Evolutionary conservation across 2,888 invertebrate genomes (phyloP).

Genomic region (Caenorhabditis virilis): DNA sequence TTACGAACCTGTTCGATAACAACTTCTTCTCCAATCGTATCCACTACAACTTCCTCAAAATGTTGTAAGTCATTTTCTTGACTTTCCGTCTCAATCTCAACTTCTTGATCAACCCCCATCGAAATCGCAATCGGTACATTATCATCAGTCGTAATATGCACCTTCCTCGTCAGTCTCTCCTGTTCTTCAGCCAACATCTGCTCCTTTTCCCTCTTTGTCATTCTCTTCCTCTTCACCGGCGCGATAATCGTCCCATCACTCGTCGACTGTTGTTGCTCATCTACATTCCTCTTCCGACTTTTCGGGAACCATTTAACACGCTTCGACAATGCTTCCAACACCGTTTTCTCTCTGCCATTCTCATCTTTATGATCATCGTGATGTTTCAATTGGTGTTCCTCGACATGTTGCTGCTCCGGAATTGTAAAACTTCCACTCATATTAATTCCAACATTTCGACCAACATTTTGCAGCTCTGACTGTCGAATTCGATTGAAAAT

Average conservation of each 20-base stretch:
- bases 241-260: not conserved
- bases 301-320: not conserved
- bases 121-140: constrained; percentile 5
- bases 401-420: too few relatives aligned
- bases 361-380: not conserved
- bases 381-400: not conserved
- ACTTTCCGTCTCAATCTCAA: not conserved
- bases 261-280: not conserved
- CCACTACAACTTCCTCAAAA: not conserved
- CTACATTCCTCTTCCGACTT: not conserved
- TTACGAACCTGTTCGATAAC: too few relatives aligned
- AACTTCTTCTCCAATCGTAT: not conserved
- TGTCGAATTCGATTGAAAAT: not conserved
- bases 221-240: not conserved
- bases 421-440: not conserved
- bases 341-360: not conserved
- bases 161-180: not conserved
- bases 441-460: not conserved
- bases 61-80: not conserved
- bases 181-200: not conserved
- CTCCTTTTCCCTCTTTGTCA: not conserved
- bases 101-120: constrained; percentile 5
- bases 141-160: constrained; percentile 5
- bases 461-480: not conserved
- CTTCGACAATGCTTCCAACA: not conserved